These are phyloP conservation scores for Conus ventricosus DNA, from an alignment of 1,140 invertebrate genomes.

Conservation along the genomic window DNA sequence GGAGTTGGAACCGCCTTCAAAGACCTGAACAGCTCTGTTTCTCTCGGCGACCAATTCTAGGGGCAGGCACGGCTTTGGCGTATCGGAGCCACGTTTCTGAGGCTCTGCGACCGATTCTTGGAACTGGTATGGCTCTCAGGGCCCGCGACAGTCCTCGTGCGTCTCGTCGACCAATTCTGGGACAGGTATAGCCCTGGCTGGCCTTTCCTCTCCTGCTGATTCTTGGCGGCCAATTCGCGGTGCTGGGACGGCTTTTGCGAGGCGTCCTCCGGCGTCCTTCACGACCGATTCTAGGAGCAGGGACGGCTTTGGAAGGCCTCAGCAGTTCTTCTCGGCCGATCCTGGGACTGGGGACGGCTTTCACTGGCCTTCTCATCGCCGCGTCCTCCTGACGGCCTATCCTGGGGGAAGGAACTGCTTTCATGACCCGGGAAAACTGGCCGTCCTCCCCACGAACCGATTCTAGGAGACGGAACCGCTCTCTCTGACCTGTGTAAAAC, in stretches of 20 bases:
- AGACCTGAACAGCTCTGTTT: not conserved
- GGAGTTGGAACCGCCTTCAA: not conserved
- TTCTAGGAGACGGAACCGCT: not conserved
- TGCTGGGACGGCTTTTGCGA: not conserved
- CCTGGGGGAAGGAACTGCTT: not conserved
- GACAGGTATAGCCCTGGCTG: too few relatives aligned
- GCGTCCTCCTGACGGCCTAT: not conserved
- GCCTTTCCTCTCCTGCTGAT: too few relatives aligned
- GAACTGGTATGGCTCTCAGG: not conserved
- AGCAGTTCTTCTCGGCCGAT: not conserved
- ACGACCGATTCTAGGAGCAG: slow-evolving; percentile 16
- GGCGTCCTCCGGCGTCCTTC: not conserved
- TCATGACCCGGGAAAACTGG: not conserved
- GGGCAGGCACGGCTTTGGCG: not conserved
- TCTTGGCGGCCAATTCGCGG: too few relatives aligned
- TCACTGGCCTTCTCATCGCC: not conserved
- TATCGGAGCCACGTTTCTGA: not conserved
- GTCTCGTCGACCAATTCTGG: not conserved
- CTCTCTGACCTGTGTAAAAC: not conserved
- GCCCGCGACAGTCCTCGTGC: not conserved
- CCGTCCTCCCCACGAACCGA: not conserved
- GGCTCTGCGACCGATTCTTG: not conserved
- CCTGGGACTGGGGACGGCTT: not conserved
- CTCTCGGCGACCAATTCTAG: not conserved
- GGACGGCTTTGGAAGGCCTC: slow-evolving; percentile 7